These are phyloP conservation scores for Empidonax alnorum DNA, from an alignment of 2,113 vertebrate species.

Conservation along the genomic window DNA sequence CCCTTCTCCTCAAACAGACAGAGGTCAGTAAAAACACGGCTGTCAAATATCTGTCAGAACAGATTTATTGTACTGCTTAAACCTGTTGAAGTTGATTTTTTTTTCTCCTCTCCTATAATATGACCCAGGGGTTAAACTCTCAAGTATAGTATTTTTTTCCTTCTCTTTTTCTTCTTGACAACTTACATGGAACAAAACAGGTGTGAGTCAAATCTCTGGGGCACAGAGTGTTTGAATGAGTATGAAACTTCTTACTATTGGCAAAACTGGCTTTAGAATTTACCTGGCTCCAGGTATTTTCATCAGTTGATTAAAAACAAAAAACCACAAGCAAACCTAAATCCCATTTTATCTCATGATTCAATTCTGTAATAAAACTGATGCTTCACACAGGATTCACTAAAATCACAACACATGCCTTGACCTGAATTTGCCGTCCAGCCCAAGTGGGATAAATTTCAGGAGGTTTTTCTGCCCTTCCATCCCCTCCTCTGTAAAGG, in stretches of 20 bases:
- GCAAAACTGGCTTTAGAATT: background rate
- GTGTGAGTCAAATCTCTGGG: conserved; percentile 29
- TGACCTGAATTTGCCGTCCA: background rate
- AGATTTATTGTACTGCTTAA: conserved; percentile 64
- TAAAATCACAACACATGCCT: background rate
- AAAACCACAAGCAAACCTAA: background rate
- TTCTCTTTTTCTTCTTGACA: conserved; percentile 42
- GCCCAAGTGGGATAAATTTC: background rate
- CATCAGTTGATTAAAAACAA: background rate
- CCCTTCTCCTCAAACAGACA: conserved; percentile 17
- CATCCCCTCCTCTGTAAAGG: background rate
- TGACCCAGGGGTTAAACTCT: conserved; percentile 53
- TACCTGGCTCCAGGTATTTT: background rate
- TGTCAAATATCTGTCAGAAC: conserved; percentile 68
- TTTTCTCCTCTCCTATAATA: conserved; percentile 11
- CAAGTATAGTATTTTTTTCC: background rate
- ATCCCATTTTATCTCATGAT: background rate
- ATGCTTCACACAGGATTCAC: background rate
- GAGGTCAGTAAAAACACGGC: conserved; percentile 53
- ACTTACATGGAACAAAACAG: conserved; percentile 31
- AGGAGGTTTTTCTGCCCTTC: background rate
- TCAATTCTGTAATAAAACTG: background rate
- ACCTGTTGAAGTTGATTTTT: conserved; percentile 19
- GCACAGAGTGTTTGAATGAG: background rate
- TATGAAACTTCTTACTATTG: background rate